A percentile compares a stretch with the other conserved stretches of the same genome.
Evolutionary conservation across 2,113 vertebrate genomes (phyloP).

Genomic region (Emydura subglobosa): DNA sequence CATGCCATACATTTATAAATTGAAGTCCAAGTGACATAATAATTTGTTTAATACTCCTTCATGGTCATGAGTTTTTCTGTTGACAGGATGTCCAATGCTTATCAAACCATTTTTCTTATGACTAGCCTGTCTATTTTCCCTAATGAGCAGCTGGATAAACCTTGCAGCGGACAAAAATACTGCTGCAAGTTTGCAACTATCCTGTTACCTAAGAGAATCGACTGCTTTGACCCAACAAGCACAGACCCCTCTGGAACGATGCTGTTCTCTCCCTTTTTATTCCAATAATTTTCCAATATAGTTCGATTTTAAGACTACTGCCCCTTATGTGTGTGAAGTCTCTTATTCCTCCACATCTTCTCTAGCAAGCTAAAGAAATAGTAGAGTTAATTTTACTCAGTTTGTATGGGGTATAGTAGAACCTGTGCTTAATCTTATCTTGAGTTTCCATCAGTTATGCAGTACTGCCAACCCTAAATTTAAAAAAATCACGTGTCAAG

Average conservation of each 20-base stretch:
- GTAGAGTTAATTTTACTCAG: too few relatives aligned
- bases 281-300: background rate
- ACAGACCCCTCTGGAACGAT: background rate
- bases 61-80: constrained; percentile 24
- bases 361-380: constrained; percentile 6
- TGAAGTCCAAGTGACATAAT: background rate
- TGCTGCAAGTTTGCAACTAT: constrained; percentile 2
- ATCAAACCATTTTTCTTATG: constrained; percentile 39
- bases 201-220: background rate
- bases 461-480: background rate
- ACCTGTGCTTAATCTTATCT: background rate
- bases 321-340: background rate
- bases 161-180: background rate
- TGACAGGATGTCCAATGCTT: background rate
- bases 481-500: background rate
- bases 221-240: constrained; percentile 6
- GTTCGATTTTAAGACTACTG: background rate
- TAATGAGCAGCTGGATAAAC: constrained; percentile 14
- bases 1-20: too few relatives aligned
- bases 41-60: constrained; percentile 23
- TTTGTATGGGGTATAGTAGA: background rate
- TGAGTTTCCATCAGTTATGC: background rate
- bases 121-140: background rate
- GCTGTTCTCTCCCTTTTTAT: background rate
- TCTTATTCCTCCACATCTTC: background rate